A percentile compares a stretch with the other conserved stretches of the same genome.
Evolutionary conservation across 2,113 vertebrate genomes (phyloP).

Genomic region (Sinocyclocheilus anshuiensis): DNA sequence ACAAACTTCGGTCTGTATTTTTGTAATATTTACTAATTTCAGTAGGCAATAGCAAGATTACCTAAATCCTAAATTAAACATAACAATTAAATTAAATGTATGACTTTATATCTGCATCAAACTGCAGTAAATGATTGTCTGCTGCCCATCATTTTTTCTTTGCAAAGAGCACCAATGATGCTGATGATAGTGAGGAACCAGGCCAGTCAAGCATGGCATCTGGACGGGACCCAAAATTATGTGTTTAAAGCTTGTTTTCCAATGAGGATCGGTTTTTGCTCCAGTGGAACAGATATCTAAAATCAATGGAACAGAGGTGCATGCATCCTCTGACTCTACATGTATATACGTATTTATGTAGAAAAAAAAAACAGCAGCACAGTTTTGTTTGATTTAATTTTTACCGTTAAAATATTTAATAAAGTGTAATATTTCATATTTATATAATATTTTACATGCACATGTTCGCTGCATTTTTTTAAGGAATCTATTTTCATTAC

Average conservation of each 20-base stretch:
- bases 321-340: not conserved
- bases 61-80: not conserved
- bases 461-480: not conserved
- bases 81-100: not conserved
- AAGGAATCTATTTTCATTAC: no score
- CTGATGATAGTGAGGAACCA: not conserved
- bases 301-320: not conserved
- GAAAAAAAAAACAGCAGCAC: no score
- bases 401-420: no score
- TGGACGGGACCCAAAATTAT: not conserved
- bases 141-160: not conserved
- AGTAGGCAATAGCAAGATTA: not conserved
- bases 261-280: not conserved
- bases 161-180: not conserved
- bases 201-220: not conserved
- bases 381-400: not conserved
- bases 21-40: not conserved
- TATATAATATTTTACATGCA: not conserved
- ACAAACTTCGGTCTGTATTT: no score
- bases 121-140: not conserved
- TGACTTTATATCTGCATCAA: not conserved
- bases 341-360: not conserved
- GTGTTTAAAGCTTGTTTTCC: not conserved
- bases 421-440: not conserved
- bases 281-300: not conserved